Percentiles rank a stretch among this genome's conserved stretches.
Conservation (phyloP, 2,113 vertebrate genomes). For the Syngnathus floridae region DNA sequence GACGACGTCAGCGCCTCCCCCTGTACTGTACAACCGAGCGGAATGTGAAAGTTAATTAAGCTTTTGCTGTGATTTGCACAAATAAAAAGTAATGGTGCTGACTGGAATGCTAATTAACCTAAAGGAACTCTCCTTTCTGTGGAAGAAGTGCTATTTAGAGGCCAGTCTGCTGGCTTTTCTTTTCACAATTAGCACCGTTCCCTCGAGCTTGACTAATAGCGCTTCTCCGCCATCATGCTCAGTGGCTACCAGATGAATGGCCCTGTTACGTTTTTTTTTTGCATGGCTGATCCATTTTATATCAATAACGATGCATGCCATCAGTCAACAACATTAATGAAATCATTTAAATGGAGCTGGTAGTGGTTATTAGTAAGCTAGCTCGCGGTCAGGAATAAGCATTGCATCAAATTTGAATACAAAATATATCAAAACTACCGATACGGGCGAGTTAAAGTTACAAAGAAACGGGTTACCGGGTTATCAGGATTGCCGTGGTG, state of each 20-base stretch:
- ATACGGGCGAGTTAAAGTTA: no score
- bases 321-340: no score
- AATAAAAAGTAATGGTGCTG: slow-evolving; percentile 61
- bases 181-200: slow-evolving; percentile 52
- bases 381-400: background rate
- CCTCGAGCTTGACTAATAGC: slow-evolving; percentile 46
- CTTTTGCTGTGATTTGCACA: slow-evolving; percentile 68
- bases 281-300: slow-evolving; percentile 8
- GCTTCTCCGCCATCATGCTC: slow-evolving; percentile 39
- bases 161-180: slow-evolving; percentile 30
- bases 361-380: background rate
- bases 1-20: slow-evolving; percentile 50
- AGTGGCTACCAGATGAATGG: slow-evolving; percentile 33
- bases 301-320: slow-evolving; percentile 33
- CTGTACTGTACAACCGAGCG: slow-evolving; percentile 47
- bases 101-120: slow-evolving; percentile 68
- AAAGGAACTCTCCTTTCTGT: slow-evolving; percentile 56
- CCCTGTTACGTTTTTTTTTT: slow-evolving; percentile 22
- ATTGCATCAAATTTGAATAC: background rate
- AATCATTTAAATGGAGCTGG: background rate
- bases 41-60: slow-evolving; percentile 69
- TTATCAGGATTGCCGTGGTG: no score
- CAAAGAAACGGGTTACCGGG: no score
- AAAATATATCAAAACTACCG: no score
- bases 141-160: slow-evolving; percentile 65